Evolutionary conservation across 2,113 vertebrate species (phyloP).

Genomic region (Struthidea cinerea): DNA sequence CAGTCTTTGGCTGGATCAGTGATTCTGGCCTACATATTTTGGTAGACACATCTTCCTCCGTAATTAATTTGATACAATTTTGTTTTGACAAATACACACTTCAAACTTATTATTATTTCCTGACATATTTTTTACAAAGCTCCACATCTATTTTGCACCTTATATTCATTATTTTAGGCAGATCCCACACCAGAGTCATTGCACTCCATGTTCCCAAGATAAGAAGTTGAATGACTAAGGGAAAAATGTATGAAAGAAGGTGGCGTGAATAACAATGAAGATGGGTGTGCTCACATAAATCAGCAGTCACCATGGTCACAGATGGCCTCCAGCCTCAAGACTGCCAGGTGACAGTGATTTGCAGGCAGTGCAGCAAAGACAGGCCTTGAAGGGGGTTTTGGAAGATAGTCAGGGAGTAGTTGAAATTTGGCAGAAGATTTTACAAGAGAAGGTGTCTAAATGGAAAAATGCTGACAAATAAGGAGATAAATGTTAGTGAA

Average conservation of each 20-base stretch:
- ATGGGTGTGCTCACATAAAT: slow-evolving; percentile 23
- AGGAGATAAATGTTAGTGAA: neutral
- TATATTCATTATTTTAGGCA: neutral
- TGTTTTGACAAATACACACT: neutral
- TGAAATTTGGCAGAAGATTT: neutral
- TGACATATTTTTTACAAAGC: neutral
- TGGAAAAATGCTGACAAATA: neutral
- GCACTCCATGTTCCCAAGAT: neutral
- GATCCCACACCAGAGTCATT: neutral
- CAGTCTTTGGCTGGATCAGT: neutral
- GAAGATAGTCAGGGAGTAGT: neutral
- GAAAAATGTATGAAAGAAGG: neutral
- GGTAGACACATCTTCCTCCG: neutral
- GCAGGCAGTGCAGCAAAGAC: neutral
- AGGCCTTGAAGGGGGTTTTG: neutral
- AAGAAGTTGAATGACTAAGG: neutral
- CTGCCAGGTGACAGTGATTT: slow-evolving; percentile 15
- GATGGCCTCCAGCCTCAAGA: neutral
- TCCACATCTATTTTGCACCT: neutral
- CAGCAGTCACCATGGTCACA: slow-evolving; percentile 31
- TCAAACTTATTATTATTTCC: neutral
- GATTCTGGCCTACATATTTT: neutral
- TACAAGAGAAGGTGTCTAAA: neutral
- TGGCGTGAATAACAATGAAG: slow-evolving; percentile 3
- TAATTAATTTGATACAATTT: neutral